Base-by-base conservation (phyloP, 2,888 invertebrate species). In the Melanostoma mellinum region DNA sequence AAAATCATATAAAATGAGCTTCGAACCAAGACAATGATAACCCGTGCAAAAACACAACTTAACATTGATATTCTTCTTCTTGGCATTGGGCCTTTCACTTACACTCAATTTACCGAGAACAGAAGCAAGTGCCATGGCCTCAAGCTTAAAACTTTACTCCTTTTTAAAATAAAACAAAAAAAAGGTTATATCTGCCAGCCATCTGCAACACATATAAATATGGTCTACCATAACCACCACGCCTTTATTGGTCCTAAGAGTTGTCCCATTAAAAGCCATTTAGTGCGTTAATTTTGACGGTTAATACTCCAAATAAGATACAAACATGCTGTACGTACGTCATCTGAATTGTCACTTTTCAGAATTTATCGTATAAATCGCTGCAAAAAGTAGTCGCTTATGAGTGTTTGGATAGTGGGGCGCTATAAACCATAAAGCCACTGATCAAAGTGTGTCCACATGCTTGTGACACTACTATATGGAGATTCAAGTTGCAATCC, bases 191-290 rank as follows among this genome's bases (percentile, higher is more conserved):
- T 63, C 38, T 36, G 38, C 10, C 63, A 63, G 35, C 35, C 8
- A 30, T 1, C 9, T 9, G 32, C 53, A 33, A 1, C 6, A 33
- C 44, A 0, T 48, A 20, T 20, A n/a, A n/a, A n/a, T n/a, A 20
- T 20, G 20, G 20, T 20, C 30, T 46, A 44, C 33, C 3, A 52
- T 52, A 60, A 52, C 35, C 30, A 72, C 67, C 81, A 76, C 81
- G 61, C 81, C 81, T 72, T 76, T 55, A 61, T 35, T 48, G 61
- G 67, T 48, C 67, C 40, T 48, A 72, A 60, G 67, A 76, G 38
- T 72, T 81, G 76, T 72, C 72, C 76, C 72, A 72, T 81, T 76
- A 81, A 76, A 76, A 81, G 65, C 50, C 76, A 72, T 76, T 81
- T 61, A 81, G 67, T 67, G 36, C 53, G n/a, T n/a, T 40, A 63